phyloP scores from a whole-genome alignment of 1,140 invertebrate genomes.

The Chionoecetes opilio region DNA sequence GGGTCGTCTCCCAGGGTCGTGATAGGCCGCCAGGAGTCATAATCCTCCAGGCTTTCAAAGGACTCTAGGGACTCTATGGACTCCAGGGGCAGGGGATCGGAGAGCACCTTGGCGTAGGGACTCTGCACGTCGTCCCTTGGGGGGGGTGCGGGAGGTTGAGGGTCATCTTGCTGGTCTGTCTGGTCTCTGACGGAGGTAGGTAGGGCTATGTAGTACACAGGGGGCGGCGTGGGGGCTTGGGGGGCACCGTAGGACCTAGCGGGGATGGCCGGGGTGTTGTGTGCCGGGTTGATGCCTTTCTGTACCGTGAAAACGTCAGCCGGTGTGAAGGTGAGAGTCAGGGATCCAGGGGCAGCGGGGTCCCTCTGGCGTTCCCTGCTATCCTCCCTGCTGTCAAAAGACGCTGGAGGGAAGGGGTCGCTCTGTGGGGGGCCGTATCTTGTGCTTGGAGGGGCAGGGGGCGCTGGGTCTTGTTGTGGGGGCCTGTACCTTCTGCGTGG shows the following conservation, averaged over 20 bases:
- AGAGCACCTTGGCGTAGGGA: not conserved
- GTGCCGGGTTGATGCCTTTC: not conserved
- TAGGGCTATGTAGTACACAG: constrained; percentile 37
- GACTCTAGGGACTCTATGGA: not conserved
- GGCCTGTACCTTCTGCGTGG: not conserved
- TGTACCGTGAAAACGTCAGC: not conserved
- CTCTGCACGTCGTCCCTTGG: constrained; percentile 8
- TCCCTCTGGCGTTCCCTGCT: not conserved
- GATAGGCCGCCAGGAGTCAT: not conserved
- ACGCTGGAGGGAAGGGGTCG: constrained; percentile 36
- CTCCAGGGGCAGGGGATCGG: constrained; percentile 63
- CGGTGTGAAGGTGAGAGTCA: not conserved
- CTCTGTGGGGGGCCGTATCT: not conserved
- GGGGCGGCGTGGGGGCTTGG: not conserved
- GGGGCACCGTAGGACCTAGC: not conserved
- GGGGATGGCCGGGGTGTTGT: not conserved
- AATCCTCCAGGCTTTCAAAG: too few relatives aligned
- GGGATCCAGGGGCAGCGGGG: not conserved
- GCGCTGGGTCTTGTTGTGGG: not conserved
- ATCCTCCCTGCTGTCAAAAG: not conserved
- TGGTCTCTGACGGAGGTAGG: not conserved
- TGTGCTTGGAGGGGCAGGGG: not conserved
- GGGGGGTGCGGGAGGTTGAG: not conserved
- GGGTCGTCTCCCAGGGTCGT: not conserved
- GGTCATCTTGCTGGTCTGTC: constrained; percentile 14